phyloP scores from a whole-genome alignment of 2,888 invertebrate genomes.

The Amblyjoppa proteus region DNA sequence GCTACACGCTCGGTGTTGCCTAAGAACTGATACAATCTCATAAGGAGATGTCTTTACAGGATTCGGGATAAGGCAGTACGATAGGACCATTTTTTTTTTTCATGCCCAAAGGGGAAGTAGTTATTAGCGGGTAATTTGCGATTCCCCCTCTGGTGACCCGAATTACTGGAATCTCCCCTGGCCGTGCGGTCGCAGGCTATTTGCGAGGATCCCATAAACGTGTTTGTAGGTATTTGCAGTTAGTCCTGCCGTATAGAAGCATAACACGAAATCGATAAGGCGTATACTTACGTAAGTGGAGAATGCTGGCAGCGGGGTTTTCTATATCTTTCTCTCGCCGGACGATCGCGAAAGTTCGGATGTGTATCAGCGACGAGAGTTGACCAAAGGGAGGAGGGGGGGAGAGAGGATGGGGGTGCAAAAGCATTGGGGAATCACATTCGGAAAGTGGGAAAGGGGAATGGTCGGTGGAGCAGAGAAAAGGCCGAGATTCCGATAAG shows the following conservation, averaged over 20 bases:
- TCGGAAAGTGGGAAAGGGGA: constrained; percentile 54
- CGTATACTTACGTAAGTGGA: constrained; percentile 35
- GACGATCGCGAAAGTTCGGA: constrained; percentile 50
- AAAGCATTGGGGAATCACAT: constrained; percentile 65
- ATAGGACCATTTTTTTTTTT: neutral
- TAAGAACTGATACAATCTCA: too few relatives aligned
- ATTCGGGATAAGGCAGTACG: too few relatives aligned
- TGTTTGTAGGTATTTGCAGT: constrained; percentile 27
- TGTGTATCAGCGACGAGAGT: constrained; percentile 55
- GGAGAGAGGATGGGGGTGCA: neutral
- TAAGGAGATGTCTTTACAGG: too few relatives aligned
- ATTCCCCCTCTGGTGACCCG: neutral
- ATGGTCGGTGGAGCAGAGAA: constrained; percentile 52
- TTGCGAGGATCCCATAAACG: constrained; percentile 31
- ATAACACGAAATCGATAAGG: constrained; percentile 43
- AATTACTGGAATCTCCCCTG: constrained; percentile 1
- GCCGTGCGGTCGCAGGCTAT: neutral
- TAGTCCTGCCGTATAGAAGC: constrained; percentile 10
- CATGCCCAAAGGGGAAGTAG: neutral
- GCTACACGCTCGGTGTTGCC: too few relatives aligned
- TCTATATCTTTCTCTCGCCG: constrained; percentile 22
- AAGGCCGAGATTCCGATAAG: constrained; percentile 72
- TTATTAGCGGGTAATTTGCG: neutral
- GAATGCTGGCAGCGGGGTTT: constrained; percentile 40
- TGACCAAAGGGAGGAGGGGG: constrained; percentile 10